These are phyloP conservation scores for Leucoraja ocellata DNA, from an alignment of 2,797 vertebrate genomes.

Conservation along the genomic window DNA sequence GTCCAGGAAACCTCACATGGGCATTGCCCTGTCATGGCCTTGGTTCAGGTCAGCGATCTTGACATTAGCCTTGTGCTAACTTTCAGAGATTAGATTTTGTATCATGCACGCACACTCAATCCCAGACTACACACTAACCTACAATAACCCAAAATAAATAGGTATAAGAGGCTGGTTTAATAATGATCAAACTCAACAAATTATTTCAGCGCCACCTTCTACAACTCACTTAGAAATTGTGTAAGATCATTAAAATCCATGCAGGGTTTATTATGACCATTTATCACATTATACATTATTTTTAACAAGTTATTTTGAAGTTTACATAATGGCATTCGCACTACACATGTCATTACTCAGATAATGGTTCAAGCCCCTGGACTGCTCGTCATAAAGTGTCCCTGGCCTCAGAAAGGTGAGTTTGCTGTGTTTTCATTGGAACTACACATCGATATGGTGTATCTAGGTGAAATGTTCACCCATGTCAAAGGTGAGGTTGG, in stretches of 20 bases:
- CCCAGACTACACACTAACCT: slow-evolving; percentile 2
- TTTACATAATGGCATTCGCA: not conserved
- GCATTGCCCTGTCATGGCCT: not conserved
- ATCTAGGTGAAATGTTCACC: not conserved
- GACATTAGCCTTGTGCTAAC: slow-evolving; percentile 29
- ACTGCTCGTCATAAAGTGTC: not conserved
- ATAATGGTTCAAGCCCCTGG: not conserved
- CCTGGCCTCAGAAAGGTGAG: not conserved
- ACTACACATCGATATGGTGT: too few relatives aligned
- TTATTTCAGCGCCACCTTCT: not conserved
- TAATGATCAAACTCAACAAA: slow-evolving; percentile 11
- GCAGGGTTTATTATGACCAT: not conserved
- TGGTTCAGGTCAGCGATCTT: not conserved
- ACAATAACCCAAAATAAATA: slow-evolving; percentile 13
- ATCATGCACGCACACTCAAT: not conserved
- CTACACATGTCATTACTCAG: not conserved
- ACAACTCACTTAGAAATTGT: slow-evolving; percentile 18
- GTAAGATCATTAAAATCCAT: not conserved
- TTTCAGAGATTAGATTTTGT: slow-evolving; percentile 23
- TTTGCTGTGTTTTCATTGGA: not conserved
- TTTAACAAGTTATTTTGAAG: not conserved
- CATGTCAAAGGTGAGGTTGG: not conserved
- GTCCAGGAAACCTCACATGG: not conserved
- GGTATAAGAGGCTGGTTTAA: slow-evolving; percentile 12
- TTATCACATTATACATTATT: slow-evolving; percentile 10